phyloP scores from a whole-genome alignment of 1,140 invertebrate species.

The Drosophila subpulchrella region DNA sequence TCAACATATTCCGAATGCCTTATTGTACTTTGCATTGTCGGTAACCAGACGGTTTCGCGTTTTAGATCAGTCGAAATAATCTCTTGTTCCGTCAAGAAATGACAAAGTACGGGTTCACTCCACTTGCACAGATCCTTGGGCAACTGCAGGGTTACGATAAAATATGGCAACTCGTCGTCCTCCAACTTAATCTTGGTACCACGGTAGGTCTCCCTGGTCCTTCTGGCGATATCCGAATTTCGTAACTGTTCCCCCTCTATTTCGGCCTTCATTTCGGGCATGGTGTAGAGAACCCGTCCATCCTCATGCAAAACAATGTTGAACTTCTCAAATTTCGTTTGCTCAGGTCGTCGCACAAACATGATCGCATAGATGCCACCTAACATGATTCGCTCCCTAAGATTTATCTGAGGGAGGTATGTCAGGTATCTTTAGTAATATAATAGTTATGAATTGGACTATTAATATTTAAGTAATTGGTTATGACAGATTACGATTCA shows the following conservation, averaged over 20 bases:
- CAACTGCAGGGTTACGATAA: conserved; percentile 55
- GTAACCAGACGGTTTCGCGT: neutral
- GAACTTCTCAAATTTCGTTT: conserved; percentile 56
- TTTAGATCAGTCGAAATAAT: neutral
- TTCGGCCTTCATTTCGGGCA: conserved; percentile 40
- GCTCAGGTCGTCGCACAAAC: conserved; percentile 49
- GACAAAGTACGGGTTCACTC: conserved; percentile 61
- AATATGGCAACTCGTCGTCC: conserved; percentile 46
- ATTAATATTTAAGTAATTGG: too few relatives aligned
- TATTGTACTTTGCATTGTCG: neutral
- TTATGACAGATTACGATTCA: neutral
- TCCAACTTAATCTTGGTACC: neutral
- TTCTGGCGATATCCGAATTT: neutral
- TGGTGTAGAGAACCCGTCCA: conserved; percentile 38
- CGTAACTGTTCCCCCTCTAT: neutral
- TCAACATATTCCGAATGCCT: neutral
- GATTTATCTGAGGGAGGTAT: conserved; percentile 54
- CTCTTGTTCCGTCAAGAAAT: conserved; percentile 39
- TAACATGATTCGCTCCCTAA: conserved; percentile 60
- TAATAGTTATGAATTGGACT: too few relatives aligned
- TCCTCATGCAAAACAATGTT: conserved; percentile 67
- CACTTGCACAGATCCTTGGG: conserved; percentile 61
- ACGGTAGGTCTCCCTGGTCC: neutral
- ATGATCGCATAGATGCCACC: conserved; percentile 67
- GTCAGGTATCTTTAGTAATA: neutral